Percentiles rank a stretch among this genome's conserved stretches.
phyloP scores from a whole-genome alignment of 2,797 vertebrate genomes.

The Mus minutoides region DNA sequence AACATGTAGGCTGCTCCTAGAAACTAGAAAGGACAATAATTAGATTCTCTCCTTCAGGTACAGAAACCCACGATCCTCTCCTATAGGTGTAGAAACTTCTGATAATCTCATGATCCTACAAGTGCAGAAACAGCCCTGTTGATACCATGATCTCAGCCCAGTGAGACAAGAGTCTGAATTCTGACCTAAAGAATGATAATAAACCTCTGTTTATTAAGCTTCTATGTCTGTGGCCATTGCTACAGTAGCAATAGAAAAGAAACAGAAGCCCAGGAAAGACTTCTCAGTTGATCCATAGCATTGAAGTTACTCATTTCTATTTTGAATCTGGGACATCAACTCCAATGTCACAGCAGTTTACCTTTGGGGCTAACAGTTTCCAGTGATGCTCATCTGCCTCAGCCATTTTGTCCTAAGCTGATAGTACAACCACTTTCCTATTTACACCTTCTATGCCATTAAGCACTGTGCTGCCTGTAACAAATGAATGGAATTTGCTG shows the following conservation, averaged over 20 bases:
- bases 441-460: constrained; percentile 93
- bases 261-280: background rate
- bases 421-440: constrained; percentile 94
- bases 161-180: background rate
- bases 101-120: background rate
- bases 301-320: constrained; percentile 16
- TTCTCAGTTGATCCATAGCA: background rate
- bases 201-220: background rate
- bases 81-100: background rate
- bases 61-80: background rate
- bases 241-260: background rate
- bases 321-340: constrained; percentile 24
- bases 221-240: background rate
- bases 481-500: constrained; percentile 93
- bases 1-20: background rate
- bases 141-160: background rate
- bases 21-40: background rate
- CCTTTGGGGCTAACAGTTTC: constrained; percentile 87
- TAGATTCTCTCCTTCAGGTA: background rate
- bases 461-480: constrained; percentile 93
- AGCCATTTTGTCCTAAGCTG: constrained; percentile 93
- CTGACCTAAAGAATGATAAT: background rate
- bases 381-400: constrained; percentile 94
- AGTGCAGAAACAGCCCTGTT: background rate
- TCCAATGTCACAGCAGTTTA: constrained; percentile 39